Conservation (phyloP, 2,888 invertebrate genomes). For the Machimus rusticus region DNA sequence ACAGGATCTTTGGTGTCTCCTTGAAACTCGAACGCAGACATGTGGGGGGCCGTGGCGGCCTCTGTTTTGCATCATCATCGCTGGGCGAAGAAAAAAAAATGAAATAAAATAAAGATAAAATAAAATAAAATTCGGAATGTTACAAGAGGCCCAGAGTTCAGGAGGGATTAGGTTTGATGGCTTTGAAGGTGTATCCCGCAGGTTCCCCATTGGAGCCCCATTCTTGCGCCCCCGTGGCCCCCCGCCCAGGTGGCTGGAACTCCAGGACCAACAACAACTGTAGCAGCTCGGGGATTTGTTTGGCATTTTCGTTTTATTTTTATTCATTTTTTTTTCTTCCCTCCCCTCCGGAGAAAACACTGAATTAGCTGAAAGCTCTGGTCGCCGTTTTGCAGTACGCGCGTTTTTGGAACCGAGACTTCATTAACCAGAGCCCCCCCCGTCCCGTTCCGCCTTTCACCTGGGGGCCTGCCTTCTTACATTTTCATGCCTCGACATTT, state of each 20-base stretch:
- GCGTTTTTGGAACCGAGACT: slow-evolving; percentile 11
- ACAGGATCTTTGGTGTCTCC: background rate
- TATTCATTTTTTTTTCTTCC: background rate
- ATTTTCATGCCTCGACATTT: slow-evolving; percentile 41
- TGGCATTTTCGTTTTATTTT: background rate
- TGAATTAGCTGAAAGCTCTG: slow-evolving; percentile 24
- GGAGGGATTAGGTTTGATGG: background rate
- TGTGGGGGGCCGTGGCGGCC: background rate
- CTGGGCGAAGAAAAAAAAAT: background rate
- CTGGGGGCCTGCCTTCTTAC: slow-evolving; percentile 37
- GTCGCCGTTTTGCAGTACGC: background rate
- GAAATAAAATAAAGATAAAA: too few species aligned
- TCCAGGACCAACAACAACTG: background rate
- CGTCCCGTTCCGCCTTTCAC: background rate
- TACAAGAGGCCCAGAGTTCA: background rate
- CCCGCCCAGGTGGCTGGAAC: background rate
- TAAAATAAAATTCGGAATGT: background rate
- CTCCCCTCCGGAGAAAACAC: background rate
- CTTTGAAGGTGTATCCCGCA: background rate
- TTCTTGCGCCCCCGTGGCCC: background rate
- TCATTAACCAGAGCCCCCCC: background rate
- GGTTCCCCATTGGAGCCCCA: background rate
- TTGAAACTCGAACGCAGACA: background rate
- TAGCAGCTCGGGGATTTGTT: background rate
- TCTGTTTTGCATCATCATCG: background rate